Evolutionary conservation across 2,888 invertebrate genomes (phyloP).

Genomic region (Galeopsomyia nigrocyanea): DNA sequence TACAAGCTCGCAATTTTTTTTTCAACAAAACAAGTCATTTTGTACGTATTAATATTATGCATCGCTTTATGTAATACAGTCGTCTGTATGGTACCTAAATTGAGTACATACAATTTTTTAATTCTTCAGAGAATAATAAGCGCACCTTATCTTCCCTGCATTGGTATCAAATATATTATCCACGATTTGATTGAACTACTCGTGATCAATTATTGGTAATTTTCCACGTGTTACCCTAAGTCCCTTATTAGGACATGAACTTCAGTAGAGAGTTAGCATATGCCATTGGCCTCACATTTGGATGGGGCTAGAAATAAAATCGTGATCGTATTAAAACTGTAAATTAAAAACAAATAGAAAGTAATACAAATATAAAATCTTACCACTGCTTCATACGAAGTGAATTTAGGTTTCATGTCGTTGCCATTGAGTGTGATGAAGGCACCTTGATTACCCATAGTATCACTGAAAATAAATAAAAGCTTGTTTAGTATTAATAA

Average conservation of each 20-base stretch:
- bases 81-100: constrained; percentile 54
- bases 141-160: constrained; percentile 54
- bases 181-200: constrained; percentile 64
- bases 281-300: constrained; percentile 97
- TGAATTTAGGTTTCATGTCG: constrained; percentile 91
- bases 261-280: constrained; percentile 91
- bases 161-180: constrained; percentile 65
- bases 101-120: constrained; percentile 55
- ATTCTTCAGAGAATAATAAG: constrained; percentile 55
- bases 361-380: constrained; percentile 66
- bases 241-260: constrained; percentile 77
- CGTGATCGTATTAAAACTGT: constrained; percentile 28
- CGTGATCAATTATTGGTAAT: constrained; percentile 56
- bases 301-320: constrained; percentile 86
- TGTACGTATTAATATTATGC: constrained; percentile 54
- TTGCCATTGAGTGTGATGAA: constrained; percentile 95
- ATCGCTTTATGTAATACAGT: constrained; percentile 53
- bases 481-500: no score
- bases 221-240: constrained; percentile 52
- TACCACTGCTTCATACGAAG: constrained; percentile 95
- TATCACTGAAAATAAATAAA: constrained; percentile 79
- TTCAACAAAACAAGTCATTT: constrained; percentile 46
- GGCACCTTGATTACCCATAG: constrained; percentile 99
- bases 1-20: constrained; percentile 33
- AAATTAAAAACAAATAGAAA: constrained; percentile 32